Evolutionary conservation across 2,113 vertebrate species (phyloP).

Genomic region (Choloepus hoffmanni): DNA sequence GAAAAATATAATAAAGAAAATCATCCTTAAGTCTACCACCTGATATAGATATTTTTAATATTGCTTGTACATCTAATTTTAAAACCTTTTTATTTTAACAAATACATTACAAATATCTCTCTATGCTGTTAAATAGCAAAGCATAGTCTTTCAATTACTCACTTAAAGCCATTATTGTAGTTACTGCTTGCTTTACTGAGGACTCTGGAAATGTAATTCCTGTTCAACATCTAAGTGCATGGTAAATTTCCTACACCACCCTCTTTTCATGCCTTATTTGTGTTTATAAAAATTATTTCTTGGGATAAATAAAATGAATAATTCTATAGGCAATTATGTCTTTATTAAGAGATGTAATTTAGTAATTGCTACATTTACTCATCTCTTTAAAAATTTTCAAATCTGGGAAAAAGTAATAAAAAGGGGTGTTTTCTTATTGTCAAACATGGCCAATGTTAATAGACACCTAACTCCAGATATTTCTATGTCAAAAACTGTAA

Average conservation of each 20-base stretch:
- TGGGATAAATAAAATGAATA: neutral
- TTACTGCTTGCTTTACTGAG: neutral
- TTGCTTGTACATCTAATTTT: neutral
- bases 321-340: neutral
- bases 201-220: neutral
- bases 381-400: neutral
- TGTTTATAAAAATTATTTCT: neutral
- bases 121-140: neutral
- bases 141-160: neutral
- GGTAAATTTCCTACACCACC: neutral
- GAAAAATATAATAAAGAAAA: neutral
- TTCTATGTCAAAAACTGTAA: neutral
- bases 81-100: neutral
- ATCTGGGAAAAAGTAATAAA: neutral
- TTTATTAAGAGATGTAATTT: neutral
- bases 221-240: neutral
- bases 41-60: neutral
- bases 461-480: neutral
- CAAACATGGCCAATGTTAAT: neutral
- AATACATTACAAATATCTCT: neutral
- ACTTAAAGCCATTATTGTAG: constrained; percentile 1
- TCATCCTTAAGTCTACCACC: neutral
- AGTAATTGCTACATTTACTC: neutral
- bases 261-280: neutral
- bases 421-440: neutral